These are phyloP conservation scores for Cryptus armator DNA, from an alignment of 2,888 invertebrate genomes.

Conservation along the genomic window DNA sequence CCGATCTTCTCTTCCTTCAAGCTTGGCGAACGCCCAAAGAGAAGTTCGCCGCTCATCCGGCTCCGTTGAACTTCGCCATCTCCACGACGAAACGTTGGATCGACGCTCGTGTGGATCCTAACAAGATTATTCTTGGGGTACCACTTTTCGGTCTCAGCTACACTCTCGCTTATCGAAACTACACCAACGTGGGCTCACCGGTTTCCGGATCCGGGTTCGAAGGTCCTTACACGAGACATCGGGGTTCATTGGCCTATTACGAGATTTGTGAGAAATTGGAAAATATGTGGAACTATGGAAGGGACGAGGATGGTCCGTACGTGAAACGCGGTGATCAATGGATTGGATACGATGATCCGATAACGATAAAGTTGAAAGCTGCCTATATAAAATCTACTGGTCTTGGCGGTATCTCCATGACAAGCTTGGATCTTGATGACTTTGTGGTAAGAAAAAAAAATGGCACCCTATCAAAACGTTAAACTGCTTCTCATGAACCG, in stretches of 20 bases:
- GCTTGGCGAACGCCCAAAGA: conserved; percentile 86
- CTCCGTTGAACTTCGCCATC: conserved; percentile 76
- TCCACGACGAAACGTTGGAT: conserved; percentile 76
- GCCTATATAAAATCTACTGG: conserved; percentile 88
- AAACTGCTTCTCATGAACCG: too few relatives aligned
- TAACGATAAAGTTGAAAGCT: conserved; percentile 86
- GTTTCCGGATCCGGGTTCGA: conserved; percentile 88
- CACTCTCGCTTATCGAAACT: conserved; percentile 87
- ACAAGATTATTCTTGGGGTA: conserved; percentile 90
- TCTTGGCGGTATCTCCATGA: conserved; percentile 90
- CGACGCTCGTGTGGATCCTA: conserved; percentile 87
- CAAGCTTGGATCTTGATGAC: conserved; percentile 92
- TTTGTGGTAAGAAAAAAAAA: conserved; percentile 85
- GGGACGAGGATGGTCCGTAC: conserved; percentile 89
- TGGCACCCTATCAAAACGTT: not conserved
- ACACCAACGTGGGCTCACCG: conserved; percentile 87
- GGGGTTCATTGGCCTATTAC: conserved; percentile 90
- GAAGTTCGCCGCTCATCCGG: conserved; percentile 77
- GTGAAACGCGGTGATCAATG: conserved; percentile 91
- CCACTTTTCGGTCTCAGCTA: conserved; percentile 92
- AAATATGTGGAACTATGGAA: conserved; percentile 86
- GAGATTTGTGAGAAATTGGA: conserved; percentile 89
- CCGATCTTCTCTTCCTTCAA: conserved; percentile 90
- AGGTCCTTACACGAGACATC: conserved; percentile 89
- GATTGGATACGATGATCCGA: conserved; percentile 92